Evolutionary conservation across 2,113 vertebrate genomes (phyloP), one percentile per base, ranked within the genome.

Genomic region (Amblyornis subalaris): DNA sequence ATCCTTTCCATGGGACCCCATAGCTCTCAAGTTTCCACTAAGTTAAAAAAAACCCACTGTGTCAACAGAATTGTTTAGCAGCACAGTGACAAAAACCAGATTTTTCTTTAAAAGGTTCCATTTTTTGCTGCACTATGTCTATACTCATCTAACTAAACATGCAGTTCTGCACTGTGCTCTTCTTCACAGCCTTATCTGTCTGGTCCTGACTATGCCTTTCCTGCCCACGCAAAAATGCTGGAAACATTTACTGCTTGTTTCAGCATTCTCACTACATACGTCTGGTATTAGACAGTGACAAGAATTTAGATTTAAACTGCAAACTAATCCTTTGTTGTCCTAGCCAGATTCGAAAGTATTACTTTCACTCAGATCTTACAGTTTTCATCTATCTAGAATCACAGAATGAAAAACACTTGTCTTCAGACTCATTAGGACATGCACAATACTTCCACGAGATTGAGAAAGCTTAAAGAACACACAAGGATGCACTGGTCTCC

Each of bases 161-260:
- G 9, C 53, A 91, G 64, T 42, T 58, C 78, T 64, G 62, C 45
- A 75, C 33, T 23, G 14, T 6, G 26, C 21, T 48, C 22, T 81
- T 57, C 66, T 40, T 62, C 64, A 72, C 51, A 74, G 60, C 53
- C 65, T 81, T 42, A n/a, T 42, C 33, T 36, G 6, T 38, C 54
- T 72, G 44, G 22, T 77, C 60, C 47, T 48, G 14, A 78, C 35
- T 47, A 35, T 22, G 51, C 33, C 61, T 70, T 74, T 92, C 83
- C 42, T 90, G 75, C 20, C 69, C 65, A 57, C 35, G 38, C 25
- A 61, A 62, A 64, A 74, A 72, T n/a, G 50, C 60, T 61, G 71
- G 65, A 73, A 97, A 95, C 67, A 66, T 89, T 89, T 84, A 71
- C 5, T 29, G 85, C 85, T 91, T 7, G 0, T 80, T 95, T 94